phyloP scores from a whole-genome alignment of 2,888 invertebrate species.

The Cistogaster globosa region DNA sequence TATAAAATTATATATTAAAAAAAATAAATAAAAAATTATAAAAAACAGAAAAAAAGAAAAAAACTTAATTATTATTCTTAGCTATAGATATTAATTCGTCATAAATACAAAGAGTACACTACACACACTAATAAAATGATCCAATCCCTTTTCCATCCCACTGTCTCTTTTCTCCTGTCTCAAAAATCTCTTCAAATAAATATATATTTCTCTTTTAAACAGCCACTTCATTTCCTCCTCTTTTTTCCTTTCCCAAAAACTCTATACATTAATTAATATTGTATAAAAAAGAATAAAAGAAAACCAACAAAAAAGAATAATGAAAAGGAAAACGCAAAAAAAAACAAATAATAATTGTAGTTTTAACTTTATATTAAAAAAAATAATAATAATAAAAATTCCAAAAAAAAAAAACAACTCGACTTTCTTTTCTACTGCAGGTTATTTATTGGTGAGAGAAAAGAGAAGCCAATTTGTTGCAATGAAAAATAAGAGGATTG shows the following conservation, averaged over 20 bases:
- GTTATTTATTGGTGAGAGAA: too few relatives aligned
- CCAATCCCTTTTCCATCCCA: background rate
- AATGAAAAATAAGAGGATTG: too few relatives aligned
- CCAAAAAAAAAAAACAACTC: constrained; percentile 53
- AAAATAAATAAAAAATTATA: constrained; percentile 30
- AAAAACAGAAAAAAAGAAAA: constrained; percentile 23
- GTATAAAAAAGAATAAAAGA: constrained; percentile 53
- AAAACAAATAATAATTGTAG: constrained; percentile 69
- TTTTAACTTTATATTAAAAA: constrained; percentile 71
- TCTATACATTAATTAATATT: constrained; percentile 69
- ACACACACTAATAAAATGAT: constrained; percentile 39
- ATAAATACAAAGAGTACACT: constrained; percentile 63
- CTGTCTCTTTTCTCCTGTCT: background rate
- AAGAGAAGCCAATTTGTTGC: too few relatives aligned
- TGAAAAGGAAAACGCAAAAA: constrained; percentile 31
- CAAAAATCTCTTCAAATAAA: background rate
- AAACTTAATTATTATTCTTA: constrained; percentile 63
- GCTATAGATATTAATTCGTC: constrained; percentile 69
- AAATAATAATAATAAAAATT: constrained; percentile 70
- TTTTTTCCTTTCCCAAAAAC: background rate
- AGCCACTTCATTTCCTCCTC: background rate
- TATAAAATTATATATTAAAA: constrained; percentile 56
- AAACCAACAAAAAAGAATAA: constrained; percentile 38
- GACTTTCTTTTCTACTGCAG: constrained; percentile 26
- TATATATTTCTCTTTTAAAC: background rate